Percentiles rank a stretch among this genome's conserved stretches.
Conservation (phyloP, 2,797 vertebrate species). For the Meda fulgida region DNA sequence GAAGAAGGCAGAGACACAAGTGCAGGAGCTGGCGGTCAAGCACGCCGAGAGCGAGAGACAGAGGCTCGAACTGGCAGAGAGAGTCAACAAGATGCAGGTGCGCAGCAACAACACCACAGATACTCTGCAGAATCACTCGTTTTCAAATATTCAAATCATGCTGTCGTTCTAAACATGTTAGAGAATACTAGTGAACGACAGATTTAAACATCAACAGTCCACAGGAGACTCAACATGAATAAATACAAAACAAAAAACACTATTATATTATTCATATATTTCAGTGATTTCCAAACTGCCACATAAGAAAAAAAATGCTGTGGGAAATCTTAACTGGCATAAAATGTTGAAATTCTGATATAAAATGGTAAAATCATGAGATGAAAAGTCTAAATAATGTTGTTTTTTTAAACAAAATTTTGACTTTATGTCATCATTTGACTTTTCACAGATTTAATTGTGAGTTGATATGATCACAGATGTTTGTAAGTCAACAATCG, state of each 20-base stretch:
- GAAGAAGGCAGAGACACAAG: slow-evolving; percentile 88
- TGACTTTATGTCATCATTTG: background rate
- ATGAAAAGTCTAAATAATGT: background rate
- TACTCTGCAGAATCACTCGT: too few relatives aligned
- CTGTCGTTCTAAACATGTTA: background rate
- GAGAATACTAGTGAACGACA: background rate
- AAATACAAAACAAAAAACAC: background rate
- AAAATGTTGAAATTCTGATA: background rate
- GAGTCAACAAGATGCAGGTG: slow-evolving; percentile 87
- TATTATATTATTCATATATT: too few relatives aligned
- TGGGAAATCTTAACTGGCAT: background rate
- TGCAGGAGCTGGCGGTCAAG: slow-evolving; percentile 93
- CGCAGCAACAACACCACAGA: background rate
- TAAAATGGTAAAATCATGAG: background rate
- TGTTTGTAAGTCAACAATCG: too few relatives aligned
- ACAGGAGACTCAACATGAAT: background rate
- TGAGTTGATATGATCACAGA: too few relatives aligned
- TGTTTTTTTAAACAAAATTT: background rate
- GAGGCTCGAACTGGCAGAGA: slow-evolving; percentile 84
- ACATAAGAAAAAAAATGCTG: background rate
- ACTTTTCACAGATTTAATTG: too few relatives aligned
- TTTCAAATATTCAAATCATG: rapidly evolving
- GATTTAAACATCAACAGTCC: too few relatives aligned
- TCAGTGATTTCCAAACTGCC: background rate
- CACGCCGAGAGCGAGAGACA: slow-evolving; percentile 87